Conservation (phyloP, 2,113 vertebrate species). For the Balaeniceps rex region DNA sequence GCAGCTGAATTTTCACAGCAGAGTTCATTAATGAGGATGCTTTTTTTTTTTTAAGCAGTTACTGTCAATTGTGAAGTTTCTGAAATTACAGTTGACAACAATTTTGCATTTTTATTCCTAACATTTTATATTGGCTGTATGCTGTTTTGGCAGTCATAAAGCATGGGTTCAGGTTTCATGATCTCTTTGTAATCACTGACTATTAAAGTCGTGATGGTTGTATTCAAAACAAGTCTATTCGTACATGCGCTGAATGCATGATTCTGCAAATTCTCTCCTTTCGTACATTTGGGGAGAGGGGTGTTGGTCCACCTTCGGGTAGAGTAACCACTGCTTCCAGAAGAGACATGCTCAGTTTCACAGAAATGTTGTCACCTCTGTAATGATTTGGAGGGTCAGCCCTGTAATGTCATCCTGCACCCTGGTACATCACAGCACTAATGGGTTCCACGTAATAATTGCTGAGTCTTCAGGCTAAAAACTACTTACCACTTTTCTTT, state of each 20-base stretch:
- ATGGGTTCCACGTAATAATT: not conserved
- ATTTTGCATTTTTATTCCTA: not conserved
- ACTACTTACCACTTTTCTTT: not conserved
- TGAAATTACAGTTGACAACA: not conserved
- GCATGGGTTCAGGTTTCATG: not conserved
- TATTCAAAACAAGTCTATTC: not conserved
- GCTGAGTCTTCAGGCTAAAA: not conserved
- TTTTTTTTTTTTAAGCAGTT: not conserved
- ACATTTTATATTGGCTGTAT: not conserved
- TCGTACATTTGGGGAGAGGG: not conserved
- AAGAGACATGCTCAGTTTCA: not conserved
- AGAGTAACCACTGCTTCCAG: not conserved
- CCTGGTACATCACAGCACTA: not conserved
- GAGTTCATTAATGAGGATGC: not conserved
- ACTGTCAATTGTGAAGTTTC: not conserved
- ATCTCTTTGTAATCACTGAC: not conserved
- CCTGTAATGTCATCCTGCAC: not conserved
- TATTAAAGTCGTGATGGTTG: not conserved
- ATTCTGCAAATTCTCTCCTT: not conserved
- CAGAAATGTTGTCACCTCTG: not conserved
- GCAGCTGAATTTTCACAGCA: not conserved
- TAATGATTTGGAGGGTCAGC: not conserved
- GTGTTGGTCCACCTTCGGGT: not conserved
- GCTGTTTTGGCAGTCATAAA: not conserved
- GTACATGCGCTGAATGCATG: accelerated